Evolutionary conservation across 2,888 invertebrate species (phyloP).

Genomic region (Drosophila paramelanica): DNA sequence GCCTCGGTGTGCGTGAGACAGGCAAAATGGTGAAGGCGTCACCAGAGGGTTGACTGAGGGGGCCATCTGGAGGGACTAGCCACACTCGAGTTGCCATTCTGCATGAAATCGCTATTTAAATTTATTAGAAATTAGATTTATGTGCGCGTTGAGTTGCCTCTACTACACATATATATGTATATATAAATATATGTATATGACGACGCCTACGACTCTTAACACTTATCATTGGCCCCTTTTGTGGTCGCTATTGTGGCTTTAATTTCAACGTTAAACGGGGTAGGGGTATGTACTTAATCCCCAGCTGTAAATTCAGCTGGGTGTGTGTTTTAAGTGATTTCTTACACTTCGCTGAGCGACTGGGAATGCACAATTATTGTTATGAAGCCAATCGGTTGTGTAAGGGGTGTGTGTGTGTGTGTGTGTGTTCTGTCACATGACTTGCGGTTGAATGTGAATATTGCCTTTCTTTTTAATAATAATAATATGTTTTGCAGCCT

Average conservation of each 20-base stretch:
- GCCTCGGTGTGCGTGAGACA: constrained; percentile 54
- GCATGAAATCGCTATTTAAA: constrained; percentile 80
- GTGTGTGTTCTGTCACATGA: constrained; percentile 68
- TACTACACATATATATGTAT: background rate
- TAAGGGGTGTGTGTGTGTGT: background rate
- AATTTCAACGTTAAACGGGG: constrained; percentile 50
- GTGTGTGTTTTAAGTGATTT: constrained; percentile 71
- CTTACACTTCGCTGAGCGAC: constrained; percentile 63
- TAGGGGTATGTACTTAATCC: constrained; percentile 31
- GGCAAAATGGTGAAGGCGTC: constrained; percentile 30
- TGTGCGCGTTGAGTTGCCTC: constrained; percentile 76
- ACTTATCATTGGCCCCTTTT: constrained; percentile 72
- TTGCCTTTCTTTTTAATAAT: constrained; percentile 31
- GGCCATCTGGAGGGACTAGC: constrained; percentile 11
- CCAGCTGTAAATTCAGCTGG: constrained; percentile 26
- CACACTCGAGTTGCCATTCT: constrained; percentile 70
- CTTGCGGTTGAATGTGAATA: constrained; percentile 57
- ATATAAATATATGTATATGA: constrained; percentile 1
- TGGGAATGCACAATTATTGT: constrained; percentile 71
- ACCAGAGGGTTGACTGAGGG: background rate
- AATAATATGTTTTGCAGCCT: constrained; percentile 64
- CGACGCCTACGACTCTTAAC: constrained; percentile 61
- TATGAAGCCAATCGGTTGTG: constrained; percentile 26
- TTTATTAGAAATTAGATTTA: constrained; percentile 81
- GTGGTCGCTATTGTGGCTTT: constrained; percentile 51